A percentile compares a stretch with the other conserved stretches of the same genome.
Conservation (phyloP, 2,797 vertebrate genomes). For the Liasis olivaceus region DNA sequence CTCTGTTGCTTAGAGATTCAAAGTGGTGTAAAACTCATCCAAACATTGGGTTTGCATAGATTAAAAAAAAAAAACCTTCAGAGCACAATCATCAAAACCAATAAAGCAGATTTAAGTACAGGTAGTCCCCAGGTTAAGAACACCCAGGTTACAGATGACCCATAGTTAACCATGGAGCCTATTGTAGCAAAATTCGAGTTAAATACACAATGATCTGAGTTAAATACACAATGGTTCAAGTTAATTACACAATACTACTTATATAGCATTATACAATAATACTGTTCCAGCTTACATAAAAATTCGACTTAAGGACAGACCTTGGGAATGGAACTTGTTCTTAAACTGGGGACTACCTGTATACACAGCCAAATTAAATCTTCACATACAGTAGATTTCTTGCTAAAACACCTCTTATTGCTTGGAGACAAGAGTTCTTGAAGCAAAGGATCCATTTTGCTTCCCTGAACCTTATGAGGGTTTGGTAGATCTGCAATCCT, state of each 20-base stretch:
- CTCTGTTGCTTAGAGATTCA: background rate
- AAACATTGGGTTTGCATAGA: background rate
- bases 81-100: background rate
- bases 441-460: background rate
- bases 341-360: too few relatives aligned
- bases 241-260: too few relatives aligned
- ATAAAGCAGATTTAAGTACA: background rate
- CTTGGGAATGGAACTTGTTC: too few relatives aligned
- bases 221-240: too few relatives aligned
- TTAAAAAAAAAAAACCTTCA: background rate
- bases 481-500: background rate
- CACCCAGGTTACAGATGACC: too few relatives aligned
- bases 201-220: too few relatives aligned
- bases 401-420: background rate
- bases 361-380: background rate
- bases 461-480: background rate
- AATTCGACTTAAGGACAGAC: too few relatives aligned
- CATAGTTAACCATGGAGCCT: too few relatives aligned
- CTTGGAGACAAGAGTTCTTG: background rate
- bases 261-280: too few relatives aligned
- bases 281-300: too few relatives aligned
- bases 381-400: background rate
- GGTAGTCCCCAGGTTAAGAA: too few relatives aligned
- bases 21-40: background rate
- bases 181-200: too few relatives aligned